These are phyloP conservation scores for Ligdia adustata DNA, from an alignment of 2,888 invertebrate genomes.

Conservation along the genomic window DNA sequence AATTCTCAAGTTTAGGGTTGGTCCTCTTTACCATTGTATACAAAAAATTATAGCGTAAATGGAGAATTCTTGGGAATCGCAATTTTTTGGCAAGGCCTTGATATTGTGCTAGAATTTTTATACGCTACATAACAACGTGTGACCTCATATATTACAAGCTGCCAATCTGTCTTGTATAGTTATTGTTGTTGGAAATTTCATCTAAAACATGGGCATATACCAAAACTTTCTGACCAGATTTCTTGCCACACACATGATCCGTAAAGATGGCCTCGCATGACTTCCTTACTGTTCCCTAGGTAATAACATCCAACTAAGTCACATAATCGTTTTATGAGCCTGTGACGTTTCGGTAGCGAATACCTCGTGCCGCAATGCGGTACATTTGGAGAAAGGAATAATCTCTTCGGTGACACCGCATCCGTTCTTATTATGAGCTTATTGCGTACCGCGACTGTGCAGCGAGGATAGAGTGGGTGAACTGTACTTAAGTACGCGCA, in stretches of 20 bases:
- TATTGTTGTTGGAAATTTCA: no score
- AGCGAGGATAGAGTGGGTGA: slow-evolving; percentile 3
- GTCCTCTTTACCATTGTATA: no score
- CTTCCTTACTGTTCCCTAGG: slow-evolving; percentile 4
- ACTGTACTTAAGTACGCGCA: not conserved
- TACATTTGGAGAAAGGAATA: slow-evolving; percentile 55
- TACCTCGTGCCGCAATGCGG: slow-evolving; percentile 67
- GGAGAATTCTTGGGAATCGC: no score
- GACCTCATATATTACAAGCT: no score
- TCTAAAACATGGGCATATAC: no score
- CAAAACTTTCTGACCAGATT: no score
- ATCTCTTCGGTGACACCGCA: slow-evolving; percentile 65
- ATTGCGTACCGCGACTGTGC: slow-evolving; percentile 41
- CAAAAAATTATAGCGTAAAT: no score
- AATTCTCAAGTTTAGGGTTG: no score
- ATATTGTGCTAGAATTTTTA: no score
- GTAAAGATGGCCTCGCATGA: not conserved
- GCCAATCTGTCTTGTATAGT: no score
- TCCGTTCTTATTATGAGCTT: slow-evolving; percentile 62
- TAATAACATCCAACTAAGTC: slow-evolving; percentile 17
- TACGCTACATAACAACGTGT: no score
- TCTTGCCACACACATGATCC: not conserved
- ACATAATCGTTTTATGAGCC: slow-evolving; percentile 45
- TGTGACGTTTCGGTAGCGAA: slow-evolving; percentile 59
- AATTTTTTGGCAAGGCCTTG: no score